Percentiles rank a stretch among this genome's conserved stretches.
Evolutionary conservation across 2,888 invertebrate species (phyloP).

Genomic region (Drosophila mimetica): DNA sequence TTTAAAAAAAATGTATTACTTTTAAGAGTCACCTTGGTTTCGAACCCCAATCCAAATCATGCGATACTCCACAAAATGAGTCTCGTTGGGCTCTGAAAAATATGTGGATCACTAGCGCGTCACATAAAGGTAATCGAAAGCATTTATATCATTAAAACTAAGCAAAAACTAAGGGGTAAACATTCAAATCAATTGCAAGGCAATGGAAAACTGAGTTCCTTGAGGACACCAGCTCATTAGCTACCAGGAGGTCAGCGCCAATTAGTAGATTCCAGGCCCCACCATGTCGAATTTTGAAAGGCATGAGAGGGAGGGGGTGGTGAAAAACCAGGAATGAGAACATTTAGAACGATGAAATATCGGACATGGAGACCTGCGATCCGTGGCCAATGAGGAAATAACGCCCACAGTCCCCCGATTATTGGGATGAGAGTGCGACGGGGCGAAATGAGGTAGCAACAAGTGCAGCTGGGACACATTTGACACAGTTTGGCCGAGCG

Average conservation of each 20-base stretch:
- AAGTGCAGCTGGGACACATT: conserved; percentile 72
- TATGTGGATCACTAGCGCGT: conserved; percentile 18
- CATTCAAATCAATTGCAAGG: neutral
- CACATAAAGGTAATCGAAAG: neutral
- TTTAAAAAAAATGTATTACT: no score
- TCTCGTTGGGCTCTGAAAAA: conserved; percentile 25
- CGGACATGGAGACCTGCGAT: conserved; percentile 8
- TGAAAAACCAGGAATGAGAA: neutral
- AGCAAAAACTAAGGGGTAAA: neutral
- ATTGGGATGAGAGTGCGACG: neutral
- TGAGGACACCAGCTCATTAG: neutral
- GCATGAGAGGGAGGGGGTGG: no score
- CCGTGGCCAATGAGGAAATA: conserved; percentile 27
- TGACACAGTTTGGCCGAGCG: conserved; percentile 79
- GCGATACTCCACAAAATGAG: neutral
- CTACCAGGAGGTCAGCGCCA: neutral
- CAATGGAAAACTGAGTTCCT: neutral
- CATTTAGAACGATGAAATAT: conserved; percentile 13
- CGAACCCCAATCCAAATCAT: neutral
- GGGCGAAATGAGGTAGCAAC: conserved; percentile 26
- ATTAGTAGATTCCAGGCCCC: neutral
- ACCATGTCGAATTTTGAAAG: neutral
- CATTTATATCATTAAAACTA: conserved; percentile 1
- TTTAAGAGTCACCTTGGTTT: neutral
- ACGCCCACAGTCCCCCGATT: conserved; percentile 10